Base-by-base conservation (phyloP, 2,113 vertebrate species). In the Paedocypris sp. region DNA sequence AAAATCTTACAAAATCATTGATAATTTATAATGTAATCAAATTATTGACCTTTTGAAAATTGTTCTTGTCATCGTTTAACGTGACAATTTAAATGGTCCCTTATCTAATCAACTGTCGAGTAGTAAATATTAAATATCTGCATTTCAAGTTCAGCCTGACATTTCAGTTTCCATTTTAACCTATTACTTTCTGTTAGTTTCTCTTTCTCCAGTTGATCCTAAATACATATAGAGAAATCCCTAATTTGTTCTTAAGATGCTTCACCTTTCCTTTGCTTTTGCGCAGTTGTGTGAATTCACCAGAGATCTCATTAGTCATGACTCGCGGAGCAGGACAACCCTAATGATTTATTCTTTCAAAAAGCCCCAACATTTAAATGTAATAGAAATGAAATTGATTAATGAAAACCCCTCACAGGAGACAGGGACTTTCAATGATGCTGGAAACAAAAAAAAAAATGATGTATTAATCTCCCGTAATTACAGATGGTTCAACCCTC, bases 361-460 rank as follows among this genome's bases (percentile, higher is more conserved):
- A 47, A 53, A 12, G 42, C 85, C 88, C 85, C 89, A 92, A 93
- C 91, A 91, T 91, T 92, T 85, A 87, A 89, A 88, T 85, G 90
- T 89, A 91, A 92, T 94, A 92, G 93, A 96, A 91, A 88, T 83
- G 82, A 92, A 94, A 91, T 88, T 94, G 90, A 96, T 94, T 92
- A 94, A 92, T 95, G 91, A 90, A 91, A 92, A 94, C 90, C 90
- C 90, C 91, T 97, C 95, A 90, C 85, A 88, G 87, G 87, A 78
- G 86, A 90, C 90, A 22, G 52, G 90, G 89, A 91, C 89, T 91
- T 95, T 93, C 89, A 90, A 85, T 85, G 85, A 90, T 90, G 87
- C 90, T 91, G 90, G 90, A 92, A 92, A 93, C 95, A 92, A 95
- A n/a, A n/a, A n/a, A n/a, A n/a, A 97, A 93, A 92, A 96, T 94